A percentile compares a stretch with the other conserved stretches of the same genome.
These are phyloP conservation scores for Quadriops clusia DNA, from an alignment of 2,888 invertebrate genomes.

Conservation along the genomic window DNA sequence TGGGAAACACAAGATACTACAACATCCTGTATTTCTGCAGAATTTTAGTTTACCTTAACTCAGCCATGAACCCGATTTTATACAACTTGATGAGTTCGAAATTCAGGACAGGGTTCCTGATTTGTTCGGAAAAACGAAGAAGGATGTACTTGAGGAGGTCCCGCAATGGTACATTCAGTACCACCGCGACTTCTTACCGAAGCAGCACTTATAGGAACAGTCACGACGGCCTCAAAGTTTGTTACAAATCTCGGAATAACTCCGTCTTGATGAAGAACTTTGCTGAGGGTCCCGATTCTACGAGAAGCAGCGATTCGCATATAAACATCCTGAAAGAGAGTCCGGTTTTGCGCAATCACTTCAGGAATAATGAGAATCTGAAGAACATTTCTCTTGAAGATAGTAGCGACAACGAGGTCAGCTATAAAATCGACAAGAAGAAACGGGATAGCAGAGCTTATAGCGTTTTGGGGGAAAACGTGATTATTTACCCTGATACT, in stretches of 20 bases:
- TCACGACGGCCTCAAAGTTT: conserved; percentile 29
- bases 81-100: conserved; percentile 88
- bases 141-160: conserved; percentile 38
- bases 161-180: conserved; percentile 44
- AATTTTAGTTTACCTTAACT: conserved; percentile 79
- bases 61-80: conserved; percentile 82
- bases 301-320: conserved; percentile 41
- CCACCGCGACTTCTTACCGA: conserved; percentile 39
- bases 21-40: conserved; percentile 73
- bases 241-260: conserved; percentile 27
- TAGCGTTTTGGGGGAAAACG: no score
- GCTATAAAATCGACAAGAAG: no score
- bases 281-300: conserved; percentile 39
- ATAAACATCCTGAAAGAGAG: conserved; percentile 16
- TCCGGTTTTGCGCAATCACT: conserved; percentile 8
- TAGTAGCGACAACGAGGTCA: no score
- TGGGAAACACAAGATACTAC: conserved; percentile 70
- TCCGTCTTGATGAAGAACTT: conserved; percentile 29
- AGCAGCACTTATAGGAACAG: conserved; percentile 30
- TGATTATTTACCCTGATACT: no score
- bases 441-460: no score
- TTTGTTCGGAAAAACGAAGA: conserved; percentile 48
- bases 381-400: no score
- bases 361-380: no score
- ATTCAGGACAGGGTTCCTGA: conserved; percentile 69